Evolutionary conservation across 2,888 invertebrate species (phyloP), one percentile per base, ranked within the genome.

Genomic region (Drosophila neutralis): DNA sequence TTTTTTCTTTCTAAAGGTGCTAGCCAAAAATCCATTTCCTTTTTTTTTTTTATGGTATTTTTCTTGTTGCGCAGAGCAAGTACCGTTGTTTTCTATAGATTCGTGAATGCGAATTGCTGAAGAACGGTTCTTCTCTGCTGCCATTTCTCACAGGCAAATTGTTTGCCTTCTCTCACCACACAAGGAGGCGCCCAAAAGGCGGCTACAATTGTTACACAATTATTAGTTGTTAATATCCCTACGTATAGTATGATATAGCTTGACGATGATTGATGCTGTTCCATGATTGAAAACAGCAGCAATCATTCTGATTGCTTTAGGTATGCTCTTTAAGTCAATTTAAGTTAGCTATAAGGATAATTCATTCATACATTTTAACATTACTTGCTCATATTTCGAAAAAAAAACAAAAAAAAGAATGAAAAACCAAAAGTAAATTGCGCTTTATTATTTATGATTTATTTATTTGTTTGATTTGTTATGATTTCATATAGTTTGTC

Each of bases 291-390:
- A 29, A 6, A 31, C 18, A 45, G 35, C 45, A 38, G 59, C 35
- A 40, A 48, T 18, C n/a, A 29, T 48, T 71, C 38, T 8, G 15
- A 49, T 45, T 18, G 27, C 13, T 27, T 29, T 65, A 61, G 48
- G 54, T 42, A 42, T 40, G 40, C 61, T 27, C 13, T 33, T 48
- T n/a, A 78, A 78, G 71, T 60, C 24, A 31, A 21, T 1, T n/a
- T 80, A 86, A 83, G 86, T 66, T 88, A 83, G 61, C 29, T 6
- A 18, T 76, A 77, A 76, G 61, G 49, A 38, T 45, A 61, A n/a
- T 31, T 69, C 78, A 74, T 72, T 75, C 59, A 65, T 76, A 54
- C 82, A 84, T 68, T 42, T 40, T 45, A 75, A 49, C 86, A 87
- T 87, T 76, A 62, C 49, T 64, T 61, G 59, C 53, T 58, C 82